Conservation (phyloP, 2,113 vertebrate species). For the Castor canadensis region DNA sequence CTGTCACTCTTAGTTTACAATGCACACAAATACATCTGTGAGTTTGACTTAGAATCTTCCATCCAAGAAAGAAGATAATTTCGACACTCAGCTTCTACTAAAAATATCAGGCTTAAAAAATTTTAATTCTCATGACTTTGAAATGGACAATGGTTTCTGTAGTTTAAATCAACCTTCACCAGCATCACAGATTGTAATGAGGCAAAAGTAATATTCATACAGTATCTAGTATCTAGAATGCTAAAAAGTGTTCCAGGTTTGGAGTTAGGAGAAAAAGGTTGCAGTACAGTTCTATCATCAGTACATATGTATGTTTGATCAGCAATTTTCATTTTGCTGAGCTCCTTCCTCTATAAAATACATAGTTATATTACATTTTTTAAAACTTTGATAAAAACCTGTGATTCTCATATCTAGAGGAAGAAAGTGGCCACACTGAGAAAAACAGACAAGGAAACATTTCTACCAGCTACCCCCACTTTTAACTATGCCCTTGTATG, state of each 20-base stretch:
- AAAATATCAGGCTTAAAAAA: neutral
- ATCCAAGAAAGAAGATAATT: neutral
- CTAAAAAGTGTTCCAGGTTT: neutral
- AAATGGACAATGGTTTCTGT: conserved; percentile 39
- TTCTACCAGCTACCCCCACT: conserved; percentile 26
- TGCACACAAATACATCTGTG: neutral
- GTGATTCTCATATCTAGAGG: conserved; percentile 11
- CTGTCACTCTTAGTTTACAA: conserved; percentile 40
- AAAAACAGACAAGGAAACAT: conserved; percentile 53
- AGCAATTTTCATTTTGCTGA: conserved; percentile 36
- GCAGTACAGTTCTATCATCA: neutral
- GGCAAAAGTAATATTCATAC: neutral
- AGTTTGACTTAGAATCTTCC: neutral
- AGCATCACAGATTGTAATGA: neutral
- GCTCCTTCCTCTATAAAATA: conserved; percentile 19
- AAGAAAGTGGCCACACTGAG: conserved; percentile 18
- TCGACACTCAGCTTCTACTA: neutral
- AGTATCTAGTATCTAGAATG: neutral
- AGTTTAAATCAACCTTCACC: neutral
- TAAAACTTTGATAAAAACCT: conserved; percentile 43
- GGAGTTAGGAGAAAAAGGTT: neutral
- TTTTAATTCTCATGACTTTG: neutral
- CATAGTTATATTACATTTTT: neutral
- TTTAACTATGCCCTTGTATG: conserved; percentile 51
- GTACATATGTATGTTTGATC: neutral